Evolutionary conservation across 2,797 vertebrate species (phyloP).

Genomic region (Aplochiton taeniatus): DNA sequence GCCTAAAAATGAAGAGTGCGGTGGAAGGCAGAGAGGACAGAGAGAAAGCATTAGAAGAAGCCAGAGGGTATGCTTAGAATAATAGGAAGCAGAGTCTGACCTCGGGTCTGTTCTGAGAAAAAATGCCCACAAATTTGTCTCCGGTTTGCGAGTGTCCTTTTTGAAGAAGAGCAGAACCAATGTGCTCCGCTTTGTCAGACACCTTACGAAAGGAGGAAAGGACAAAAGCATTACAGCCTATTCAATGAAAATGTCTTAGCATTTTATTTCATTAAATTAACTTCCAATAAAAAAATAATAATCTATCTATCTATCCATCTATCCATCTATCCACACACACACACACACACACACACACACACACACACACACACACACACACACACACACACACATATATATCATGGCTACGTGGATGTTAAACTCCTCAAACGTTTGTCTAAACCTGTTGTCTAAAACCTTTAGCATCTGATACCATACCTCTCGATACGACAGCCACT

Average conservation of each 20-base stretch:
- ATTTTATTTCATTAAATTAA: too few relatives aligned
- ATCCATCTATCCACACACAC: too few relatives aligned
- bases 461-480: constrained; percentile 63
- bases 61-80: neutral
- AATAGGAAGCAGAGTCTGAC: constrained; percentile 62
- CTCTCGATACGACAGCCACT: constrained; percentile 92
- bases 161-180: constrained; percentile 90
- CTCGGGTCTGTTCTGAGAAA: constrained; percentile 95
- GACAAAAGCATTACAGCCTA: neutral
- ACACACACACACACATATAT: neutral
- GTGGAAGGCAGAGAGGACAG: neutral
- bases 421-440: neutral
- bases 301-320: too few relatives aligned
- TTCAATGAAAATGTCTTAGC: neutral
- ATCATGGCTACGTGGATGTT: neutral
- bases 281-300: too few relatives aligned
- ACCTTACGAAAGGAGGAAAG: constrained; percentile 67
- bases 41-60: neutral
- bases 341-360: too few relatives aligned
- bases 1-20: neutral
- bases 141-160: constrained; percentile 83
- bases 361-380: too few relatives aligned
- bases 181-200: constrained; percentile 75
- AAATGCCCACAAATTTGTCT: constrained; percentile 87
- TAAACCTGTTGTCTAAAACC: too few relatives aligned